Evolutionary conservation across 2,888 invertebrate genomes (phyloP), one percentile per base, ranked within the genome.

Genomic region (Schizaphis graminum): DNA sequence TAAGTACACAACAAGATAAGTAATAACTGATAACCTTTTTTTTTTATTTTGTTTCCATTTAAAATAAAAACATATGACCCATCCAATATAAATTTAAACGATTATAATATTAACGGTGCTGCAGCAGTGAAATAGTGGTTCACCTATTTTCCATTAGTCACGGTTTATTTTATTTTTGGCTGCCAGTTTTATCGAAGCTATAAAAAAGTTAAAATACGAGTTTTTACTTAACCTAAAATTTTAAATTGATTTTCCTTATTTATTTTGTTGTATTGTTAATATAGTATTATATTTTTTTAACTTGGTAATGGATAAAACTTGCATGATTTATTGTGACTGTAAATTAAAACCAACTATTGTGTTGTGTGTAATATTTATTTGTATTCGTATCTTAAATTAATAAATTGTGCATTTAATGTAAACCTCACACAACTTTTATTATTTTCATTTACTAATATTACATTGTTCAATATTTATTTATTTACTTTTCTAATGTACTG

Each of bases 91-190:
- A 77, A 77, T 77, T 77, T 8, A 77, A 77, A 77, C 21, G 77
- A 77, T 77, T 41, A 77, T 35, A 77, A 77, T 35, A 77, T 77
- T 35, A 35, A 77, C 35, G 35, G 77, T 77, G 35, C 8, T 77
- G 35, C 77, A 77, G 21, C 21, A 77, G 8, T 77, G 35, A 21
- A 77, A 77, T 21, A 77, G 77, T 77, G 77, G 77, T 77, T 77
- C 35, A 21, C 77, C 77, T 77, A 77, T 77, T 77, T 77, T 77
- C 35, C 35, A 35, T 35, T 41, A 8, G 35, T 7, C 16, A n/a
- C 67, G 16, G 77, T 77, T 77, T 35, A 77, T 77, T 77, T 77
- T 77, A 77, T 77, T 77, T 77, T 77, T 77, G 77, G 35, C 35
- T 77, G 21, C 35, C 35, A 77, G 21, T 77, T 77, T 77, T 35